Evolutionary conservation across 2,888 invertebrate genomes (phyloP), one percentile per base, ranked within the genome.

Genomic region (Drosophila helvetica): DNA sequence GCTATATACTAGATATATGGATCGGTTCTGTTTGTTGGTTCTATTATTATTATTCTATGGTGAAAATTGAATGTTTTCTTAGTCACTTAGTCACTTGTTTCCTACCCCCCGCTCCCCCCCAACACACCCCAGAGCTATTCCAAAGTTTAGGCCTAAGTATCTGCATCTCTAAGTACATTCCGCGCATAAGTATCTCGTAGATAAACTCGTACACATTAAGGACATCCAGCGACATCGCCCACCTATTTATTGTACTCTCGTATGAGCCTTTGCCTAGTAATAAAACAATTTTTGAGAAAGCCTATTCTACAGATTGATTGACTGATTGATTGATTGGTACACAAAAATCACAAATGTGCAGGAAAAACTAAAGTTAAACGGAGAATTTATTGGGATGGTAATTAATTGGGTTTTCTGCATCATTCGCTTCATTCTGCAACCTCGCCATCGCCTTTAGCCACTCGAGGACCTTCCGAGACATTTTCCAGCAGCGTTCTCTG

Each of bases 1-100:
- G n/a, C n/a, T n/a, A n/a, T n/a, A n/a, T n/a, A n/a, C n/a, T n/a
- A n/a, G n/a, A n/a, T n/a, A n/a, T n/a, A n/a, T n/a, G n/a, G n/a
- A n/a, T n/a, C 19, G 30, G 30, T 30, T 55, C 63, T 58, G 69
- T 68, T 83, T 83, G 88, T 88, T 82, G 75, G 68, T 75, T 73
- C 66, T 70, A 25, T 74, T 74, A 62, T 64, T 71, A 51, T 33
- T 27, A 27, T 7, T 27, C 27, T 27, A 27, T 22, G 4, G 25
- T 74, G 61, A 54, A 22, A 43, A 47, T 73, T 76, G 63, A 63
- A 68, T 72, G 84, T 78, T 75, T 83, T 54, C 33, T 33, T 74
- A 86, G 86, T 62, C 74, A 68, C 33, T 33, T 74, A 86, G 86
- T 62, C 74, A 68, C 59, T 79, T 82, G 88, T 83, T 84, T 84